A percentile compares a stretch with the other conserved stretches of the same genome.
Evolutionary conservation across 2,797 vertebrate genomes (phyloP).

Genomic region (Etheostoma nigrum): DNA sequence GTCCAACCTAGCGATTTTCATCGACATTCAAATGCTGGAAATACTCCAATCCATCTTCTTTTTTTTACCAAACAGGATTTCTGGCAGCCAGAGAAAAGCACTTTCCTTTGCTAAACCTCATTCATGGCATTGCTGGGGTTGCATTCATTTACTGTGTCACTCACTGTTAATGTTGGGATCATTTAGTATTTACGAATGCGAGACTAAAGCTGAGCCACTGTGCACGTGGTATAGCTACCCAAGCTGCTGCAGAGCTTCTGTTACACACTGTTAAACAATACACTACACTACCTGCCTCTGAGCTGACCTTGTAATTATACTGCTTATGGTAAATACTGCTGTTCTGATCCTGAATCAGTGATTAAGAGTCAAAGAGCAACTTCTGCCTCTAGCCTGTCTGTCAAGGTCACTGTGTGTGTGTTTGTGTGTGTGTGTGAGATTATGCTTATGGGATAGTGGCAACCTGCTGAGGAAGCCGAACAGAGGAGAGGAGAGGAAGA

Average conservation of each 20-base stretch:
- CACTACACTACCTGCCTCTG: neutral
- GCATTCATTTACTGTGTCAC: too few relatives aligned
- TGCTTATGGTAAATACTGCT: slow-evolving; percentile 38
- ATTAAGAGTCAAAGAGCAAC: slow-evolving; percentile 62
- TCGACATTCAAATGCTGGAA: too few relatives aligned
- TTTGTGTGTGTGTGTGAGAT: slow-evolving; percentile 28
- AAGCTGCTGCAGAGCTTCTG: slow-evolving; percentile 13
- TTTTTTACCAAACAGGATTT: too few relatives aligned
- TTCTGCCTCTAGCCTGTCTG: slow-evolving; percentile 48
- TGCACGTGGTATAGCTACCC: neutral
- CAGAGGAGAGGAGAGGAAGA: slow-evolving; percentile 44
- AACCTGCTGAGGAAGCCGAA: slow-evolving; percentile 66
- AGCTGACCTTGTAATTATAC: slow-evolving; percentile 35
- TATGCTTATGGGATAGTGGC: slow-evolving; percentile 49
- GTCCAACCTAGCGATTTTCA: too few relatives aligned
- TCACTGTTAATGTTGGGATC: too few relatives aligned
- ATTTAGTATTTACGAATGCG: neutral
- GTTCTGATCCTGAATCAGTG: slow-evolving; percentile 47
- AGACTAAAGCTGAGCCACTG: neutral
- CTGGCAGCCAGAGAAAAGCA: too few relatives aligned
- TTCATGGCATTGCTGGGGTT: too few relatives aligned
- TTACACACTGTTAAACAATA: slow-evolving; percentile 8
- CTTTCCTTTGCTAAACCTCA: too few relatives aligned
- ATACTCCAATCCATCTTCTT: too few relatives aligned
- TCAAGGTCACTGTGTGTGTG: slow-evolving; percentile 60